These are phyloP conservation scores for Monodelphis domestica DNA, from an alignment of 2,797 vertebrate species.

Conservation along the genomic window DNA sequence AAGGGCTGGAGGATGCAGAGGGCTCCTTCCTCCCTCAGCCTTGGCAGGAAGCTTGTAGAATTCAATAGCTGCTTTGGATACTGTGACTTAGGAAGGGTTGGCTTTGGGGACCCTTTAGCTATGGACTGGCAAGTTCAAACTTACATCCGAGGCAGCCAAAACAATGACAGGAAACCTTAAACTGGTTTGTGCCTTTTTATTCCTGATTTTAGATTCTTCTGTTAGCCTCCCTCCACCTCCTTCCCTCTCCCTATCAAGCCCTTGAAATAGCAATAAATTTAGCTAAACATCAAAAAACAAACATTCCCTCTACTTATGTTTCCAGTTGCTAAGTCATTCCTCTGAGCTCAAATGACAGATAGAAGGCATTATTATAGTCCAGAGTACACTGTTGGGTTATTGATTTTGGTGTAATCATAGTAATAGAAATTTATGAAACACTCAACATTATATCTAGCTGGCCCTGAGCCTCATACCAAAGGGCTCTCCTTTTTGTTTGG, in stretches of 20 bases:
- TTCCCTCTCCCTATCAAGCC: slow-evolving; percentile 51
- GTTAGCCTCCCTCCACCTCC: slow-evolving; percentile 32
- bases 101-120: background rate
- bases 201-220: slow-evolving; percentile 51
- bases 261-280: slow-evolving; percentile 70
- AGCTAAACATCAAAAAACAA: slow-evolving; percentile 73
- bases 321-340: slow-evolving; percentile 68
- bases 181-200: slow-evolving; percentile 51
- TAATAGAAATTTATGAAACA: slow-evolving; percentile 72
- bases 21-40: background rate
- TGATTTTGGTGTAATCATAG: slow-evolving; percentile 75
- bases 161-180: slow-evolving; percentile 53
- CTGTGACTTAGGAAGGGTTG: background rate
- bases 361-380: slow-evolving; percentile 67
- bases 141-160: slow-evolving; percentile 36
- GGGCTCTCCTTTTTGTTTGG: slow-evolving; percentile 50
- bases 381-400: slow-evolving; percentile 57
- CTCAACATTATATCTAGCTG: background rate
- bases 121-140: background rate
- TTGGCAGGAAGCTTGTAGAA: background rate
- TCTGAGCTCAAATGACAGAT: slow-evolving; percentile 61
- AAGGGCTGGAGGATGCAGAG: background rate
- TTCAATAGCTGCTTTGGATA: background rate
- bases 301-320: slow-evolving; percentile 69
- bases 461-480: slow-evolving; percentile 35